Evolutionary conservation across 2,888 invertebrate genomes (phyloP), one percentile per base, ranked within the genome.

Genomic region (Leptogaster cylindrica): DNA sequence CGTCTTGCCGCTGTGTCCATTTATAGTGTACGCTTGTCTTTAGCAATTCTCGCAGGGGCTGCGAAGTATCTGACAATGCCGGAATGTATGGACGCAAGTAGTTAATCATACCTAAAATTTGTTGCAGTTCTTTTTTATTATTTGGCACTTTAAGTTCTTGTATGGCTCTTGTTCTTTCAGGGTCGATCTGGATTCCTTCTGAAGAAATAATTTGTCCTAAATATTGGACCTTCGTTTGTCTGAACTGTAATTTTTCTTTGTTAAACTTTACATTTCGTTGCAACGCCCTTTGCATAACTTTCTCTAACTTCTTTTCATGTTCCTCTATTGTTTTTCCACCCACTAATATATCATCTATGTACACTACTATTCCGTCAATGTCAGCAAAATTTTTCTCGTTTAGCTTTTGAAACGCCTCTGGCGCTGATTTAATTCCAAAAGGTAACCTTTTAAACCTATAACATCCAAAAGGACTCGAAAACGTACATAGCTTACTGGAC

Each of bases 371-470:
- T 8, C 70, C 72, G n/a, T 68, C 41, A 33, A 73, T 71, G 50
- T 71, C 61, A 3, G 69, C 71, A 69, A 73, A 75, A 10, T 70
- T 70, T 63, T 73, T 48, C 16, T 65, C 55, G 50, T 61, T 73
- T 27, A 68, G 41, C 58, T 69, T 70, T 46, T 70, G 66, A 70
- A 74, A 75, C 4, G 67, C 64, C 63, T 70, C 51, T 5, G 52
- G 28, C 14, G 65, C 61, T 4, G 18, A 18, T 18, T 51, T 68
- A 3, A 65, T 23, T 6, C 66, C 66, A 46, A 70, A 70, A 20
- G 63, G 46, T 4, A 68, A 39, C n/a, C 66, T 20, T 36, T 46
- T 63, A 25, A 70, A 70, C 14, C 39, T 55, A n/a, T 55, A 68
- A 31, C 48, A 51, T 6, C 68, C 69, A 50, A 61, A 51, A 12